Percentiles rank a stretch among this genome's conserved stretches.
These are phyloP conservation scores for Leptinotarsa tumamoca DNA, from an alignment of 2,888 invertebrate genomes.

Conservation along the genomic window DNA sequence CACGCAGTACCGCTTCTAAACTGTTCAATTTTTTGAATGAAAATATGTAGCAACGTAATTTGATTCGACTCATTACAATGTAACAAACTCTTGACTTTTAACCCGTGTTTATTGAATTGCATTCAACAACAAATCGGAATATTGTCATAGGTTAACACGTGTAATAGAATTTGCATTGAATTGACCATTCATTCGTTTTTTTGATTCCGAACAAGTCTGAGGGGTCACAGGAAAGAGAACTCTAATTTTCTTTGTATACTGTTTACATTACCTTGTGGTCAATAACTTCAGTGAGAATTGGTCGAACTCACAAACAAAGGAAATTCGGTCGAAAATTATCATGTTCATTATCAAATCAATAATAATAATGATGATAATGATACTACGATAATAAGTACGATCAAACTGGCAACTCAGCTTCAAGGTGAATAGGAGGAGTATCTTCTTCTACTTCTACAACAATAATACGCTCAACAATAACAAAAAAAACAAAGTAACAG, in stretches of 20 bases:
- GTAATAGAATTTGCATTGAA: background rate
- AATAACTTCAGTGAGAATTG: background rate
- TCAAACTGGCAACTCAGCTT: no score
- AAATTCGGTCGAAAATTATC: no score
- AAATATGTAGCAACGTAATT: background rate
- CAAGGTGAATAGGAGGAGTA: no score
- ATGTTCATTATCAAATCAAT: no score
- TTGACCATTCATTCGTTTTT: background rate
- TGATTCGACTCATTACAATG: background rate
- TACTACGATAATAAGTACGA: no score
- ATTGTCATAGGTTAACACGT: background rate
- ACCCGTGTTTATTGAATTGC: background rate
- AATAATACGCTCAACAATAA: no score
- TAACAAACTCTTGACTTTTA: background rate
- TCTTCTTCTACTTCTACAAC: no score
- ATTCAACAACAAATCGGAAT: conserved; percentile 1
- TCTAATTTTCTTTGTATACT: background rate
- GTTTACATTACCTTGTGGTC: background rate
- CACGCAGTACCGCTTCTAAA: no score
- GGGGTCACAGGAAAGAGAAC: background rate
- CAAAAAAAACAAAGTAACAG: no score
- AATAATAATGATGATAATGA: no score
- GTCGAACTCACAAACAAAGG: background rate
- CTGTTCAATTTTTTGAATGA: background rate
- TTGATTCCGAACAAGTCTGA: background rate